phyloP scores from a whole-genome alignment of 2,113 vertebrate genomes.

The Eolophus roseicapilla region DNA sequence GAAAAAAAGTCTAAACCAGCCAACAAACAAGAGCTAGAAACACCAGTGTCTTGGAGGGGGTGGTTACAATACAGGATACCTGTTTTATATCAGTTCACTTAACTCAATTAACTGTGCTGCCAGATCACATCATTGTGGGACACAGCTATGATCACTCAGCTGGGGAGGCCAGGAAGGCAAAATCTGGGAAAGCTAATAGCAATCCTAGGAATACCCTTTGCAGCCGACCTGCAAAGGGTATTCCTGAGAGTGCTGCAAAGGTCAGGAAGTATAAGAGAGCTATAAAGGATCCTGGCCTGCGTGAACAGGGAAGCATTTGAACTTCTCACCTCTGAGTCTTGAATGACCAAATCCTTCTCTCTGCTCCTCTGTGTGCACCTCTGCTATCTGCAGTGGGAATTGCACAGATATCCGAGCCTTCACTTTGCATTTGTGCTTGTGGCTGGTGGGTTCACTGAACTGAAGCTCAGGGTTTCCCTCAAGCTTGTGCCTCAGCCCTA shows the following conservation, averaged over 20 bases:
- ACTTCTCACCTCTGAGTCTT: neutral
- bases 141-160: neutral
- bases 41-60: too few species aligned
- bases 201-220: neutral
- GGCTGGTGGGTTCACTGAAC: neutral
- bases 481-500: neutral
- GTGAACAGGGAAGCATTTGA: neutral
- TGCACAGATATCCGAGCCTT: neutral
- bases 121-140: neutral
- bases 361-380: neutral
- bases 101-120: neutral
- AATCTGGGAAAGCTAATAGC: neutral
- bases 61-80: neutral
- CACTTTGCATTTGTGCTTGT: neutral
- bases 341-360: neutral
- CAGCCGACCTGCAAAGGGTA: accelerated
- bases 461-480: neutral
- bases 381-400: neutral
- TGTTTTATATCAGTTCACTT: neutral
- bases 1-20: neutral
- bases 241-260: neutral
- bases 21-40: neutral
- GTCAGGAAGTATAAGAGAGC: neutral
- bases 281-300: neutral
- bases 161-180: neutral